These are phyloP conservation scores for Rachycentron canadum DNA, from an alignment of 2,797 vertebrate species.

Conservation along the genomic window DNA sequence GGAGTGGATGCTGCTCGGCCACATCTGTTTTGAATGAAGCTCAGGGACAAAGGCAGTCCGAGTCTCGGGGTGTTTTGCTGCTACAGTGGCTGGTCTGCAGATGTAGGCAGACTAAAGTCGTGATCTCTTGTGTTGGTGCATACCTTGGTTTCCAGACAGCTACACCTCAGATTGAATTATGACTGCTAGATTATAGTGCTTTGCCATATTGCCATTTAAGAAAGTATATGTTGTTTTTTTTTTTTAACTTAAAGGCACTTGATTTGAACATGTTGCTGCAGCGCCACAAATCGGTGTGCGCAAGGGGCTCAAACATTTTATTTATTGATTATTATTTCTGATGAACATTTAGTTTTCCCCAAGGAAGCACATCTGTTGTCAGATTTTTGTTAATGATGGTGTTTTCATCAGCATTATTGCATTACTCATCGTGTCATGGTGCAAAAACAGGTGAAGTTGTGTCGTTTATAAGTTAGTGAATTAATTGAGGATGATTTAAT, in stretches of 20 bases:
- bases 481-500: background rate
- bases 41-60: constrained; percentile 71
- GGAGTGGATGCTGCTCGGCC: constrained; percentile 65
- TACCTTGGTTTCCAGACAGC: constrained; percentile 11
- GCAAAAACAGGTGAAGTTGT: background rate
- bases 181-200: too few species aligned
- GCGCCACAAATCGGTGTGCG: background rate
- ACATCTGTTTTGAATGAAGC: constrained; percentile 77
- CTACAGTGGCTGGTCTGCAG: constrained; percentile 60
- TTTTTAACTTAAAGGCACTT: background rate
- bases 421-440: background rate
- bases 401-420: background rate
- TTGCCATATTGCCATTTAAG: too few species aligned
- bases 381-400: background rate
- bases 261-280: background rate
- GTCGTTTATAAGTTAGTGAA: background rate
- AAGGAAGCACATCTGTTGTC: background rate
- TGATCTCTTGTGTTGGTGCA: constrained; percentile 27
- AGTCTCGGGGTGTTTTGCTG: constrained; percentile 45
- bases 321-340: background rate
- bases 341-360: background rate
- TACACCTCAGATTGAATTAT: background rate
- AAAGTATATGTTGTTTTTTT: background rate
- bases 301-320: background rate
- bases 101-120: constrained; percentile 57